Conservation (phyloP, 2,888 invertebrate species). For the Reticulitermes lucifugus region DNA sequence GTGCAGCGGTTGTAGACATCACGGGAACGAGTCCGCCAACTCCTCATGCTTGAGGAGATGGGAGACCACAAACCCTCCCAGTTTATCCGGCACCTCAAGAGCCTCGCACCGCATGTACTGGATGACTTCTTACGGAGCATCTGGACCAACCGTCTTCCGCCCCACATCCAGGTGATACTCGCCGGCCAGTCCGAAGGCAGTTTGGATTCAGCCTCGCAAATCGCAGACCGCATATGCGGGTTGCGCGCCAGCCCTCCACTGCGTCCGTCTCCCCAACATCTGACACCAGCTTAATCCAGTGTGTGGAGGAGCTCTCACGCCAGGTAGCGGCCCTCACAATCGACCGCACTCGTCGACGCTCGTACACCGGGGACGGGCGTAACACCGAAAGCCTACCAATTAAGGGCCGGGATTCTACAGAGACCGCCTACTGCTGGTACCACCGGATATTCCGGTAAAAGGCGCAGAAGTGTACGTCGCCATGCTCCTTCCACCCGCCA, state of each 20-base stretch:
- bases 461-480: background rate
- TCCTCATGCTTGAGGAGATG: background rate
- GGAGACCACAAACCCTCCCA: conserved; percentile 16
- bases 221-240: too few species aligned
- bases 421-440: background rate
- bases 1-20: background rate
- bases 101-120: background rate
- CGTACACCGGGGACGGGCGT: background rate
- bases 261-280: too few species aligned
- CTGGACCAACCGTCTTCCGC: background rate
- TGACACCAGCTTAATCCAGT: too few species aligned
- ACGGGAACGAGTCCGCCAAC: background rate
- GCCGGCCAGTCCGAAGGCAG: too few species aligned
- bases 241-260: too few species aligned
- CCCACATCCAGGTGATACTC: background rate
- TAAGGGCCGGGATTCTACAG: background rate
- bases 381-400: background rate
- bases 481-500: background rate
- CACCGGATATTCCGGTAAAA: background rate
- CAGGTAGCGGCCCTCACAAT: background rate
- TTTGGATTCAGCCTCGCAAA: too few species aligned
- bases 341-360: background rate
- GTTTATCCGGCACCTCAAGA: conserved; percentile 4
- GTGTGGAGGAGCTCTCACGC: too few species aligned
- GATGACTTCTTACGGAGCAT: background rate